phyloP scores from a whole-genome alignment of 2,888 invertebrate genomes.

The Allolobophora icterica region DNA sequence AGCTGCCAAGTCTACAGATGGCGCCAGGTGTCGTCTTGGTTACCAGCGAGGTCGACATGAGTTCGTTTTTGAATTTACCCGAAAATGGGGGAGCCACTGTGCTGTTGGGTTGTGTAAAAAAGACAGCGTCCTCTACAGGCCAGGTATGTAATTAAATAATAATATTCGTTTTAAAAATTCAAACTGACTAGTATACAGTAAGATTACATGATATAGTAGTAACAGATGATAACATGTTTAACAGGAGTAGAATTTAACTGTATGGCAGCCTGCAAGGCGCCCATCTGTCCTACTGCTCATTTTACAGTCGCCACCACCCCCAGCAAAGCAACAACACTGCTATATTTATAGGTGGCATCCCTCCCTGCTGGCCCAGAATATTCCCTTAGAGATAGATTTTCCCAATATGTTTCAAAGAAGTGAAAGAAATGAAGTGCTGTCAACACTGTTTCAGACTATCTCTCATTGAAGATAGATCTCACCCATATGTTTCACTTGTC shows the following conservation, averaged over 20 bases:
- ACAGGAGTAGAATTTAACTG: too few species aligned
- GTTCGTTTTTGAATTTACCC: background rate
- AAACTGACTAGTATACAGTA: too few species aligned
- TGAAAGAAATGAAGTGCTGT: background rate
- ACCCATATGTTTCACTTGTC: too few species aligned
- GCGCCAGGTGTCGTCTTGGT: background rate
- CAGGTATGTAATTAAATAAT: background rate
- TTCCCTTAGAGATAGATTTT: background rate
- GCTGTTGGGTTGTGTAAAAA: slow-evolving; percentile 22
- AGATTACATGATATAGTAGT: too few species aligned
- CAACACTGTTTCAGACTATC: background rate
- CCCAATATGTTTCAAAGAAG: background rate
- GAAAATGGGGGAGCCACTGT: slow-evolving; percentile 18
- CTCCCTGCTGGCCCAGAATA: background rate
- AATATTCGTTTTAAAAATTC: too few species aligned
- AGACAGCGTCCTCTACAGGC: background rate
- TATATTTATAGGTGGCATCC: background rate
- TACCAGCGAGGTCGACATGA: background rate
- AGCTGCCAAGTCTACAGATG: background rate
- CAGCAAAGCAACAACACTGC: background rate
- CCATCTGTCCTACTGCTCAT: too few species aligned
- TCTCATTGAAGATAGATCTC: background rate
- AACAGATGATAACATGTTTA: too few species aligned
- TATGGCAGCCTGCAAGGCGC: too few species aligned
- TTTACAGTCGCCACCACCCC: too few species aligned